These are phyloP conservation scores for Hydractinia echinata DNA, from an alignment of 30 jellyfish, hydroid and myxozoan species.

Conservation along the genomic window DNA sequence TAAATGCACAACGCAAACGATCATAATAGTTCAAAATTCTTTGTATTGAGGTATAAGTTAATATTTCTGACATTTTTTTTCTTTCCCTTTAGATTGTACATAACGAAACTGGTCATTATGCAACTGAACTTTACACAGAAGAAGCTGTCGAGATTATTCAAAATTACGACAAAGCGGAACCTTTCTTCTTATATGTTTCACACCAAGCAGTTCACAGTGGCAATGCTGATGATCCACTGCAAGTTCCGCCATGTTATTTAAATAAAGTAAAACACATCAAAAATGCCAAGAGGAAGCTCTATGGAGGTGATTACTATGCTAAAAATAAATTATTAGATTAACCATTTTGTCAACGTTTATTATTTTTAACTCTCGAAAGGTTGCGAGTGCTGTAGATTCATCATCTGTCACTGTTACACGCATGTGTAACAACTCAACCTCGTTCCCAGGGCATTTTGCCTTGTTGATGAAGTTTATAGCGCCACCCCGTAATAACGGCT, in stretches of 20 bases:
- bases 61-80: not conserved
- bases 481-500: too few species aligned
- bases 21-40: too few species aligned
- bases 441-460: too few species aligned
- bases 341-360: too few species aligned
- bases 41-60: too few species aligned
- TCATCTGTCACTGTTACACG: too few species aligned
- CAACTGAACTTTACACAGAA: conserved; percentile 81
- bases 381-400: too few species aligned
- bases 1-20: too few species aligned
- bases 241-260: conserved; percentile 53
- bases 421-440: too few species aligned
- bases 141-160: conserved; percentile 77
- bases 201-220: conserved; percentile 96
- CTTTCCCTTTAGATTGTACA: conserved; percentile 53
- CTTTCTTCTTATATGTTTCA: conserved; percentile 70
- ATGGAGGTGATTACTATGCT: conserved; percentile 54
- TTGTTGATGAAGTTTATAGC: too few species aligned
- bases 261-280: conserved; percentile 66
- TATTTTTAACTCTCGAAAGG: too few species aligned
- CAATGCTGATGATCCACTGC: conserved; percentile 87
- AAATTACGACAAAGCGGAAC: conserved; percentile 46
- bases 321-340: not conserved
- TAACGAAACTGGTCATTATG: conserved; percentile 80
- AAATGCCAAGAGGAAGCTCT: conserved; percentile 60